These are phyloP conservation scores for Tauraco erythrolophus DNA, from an alignment of 2,113 vertebrate species.

Conservation along the genomic window DNA sequence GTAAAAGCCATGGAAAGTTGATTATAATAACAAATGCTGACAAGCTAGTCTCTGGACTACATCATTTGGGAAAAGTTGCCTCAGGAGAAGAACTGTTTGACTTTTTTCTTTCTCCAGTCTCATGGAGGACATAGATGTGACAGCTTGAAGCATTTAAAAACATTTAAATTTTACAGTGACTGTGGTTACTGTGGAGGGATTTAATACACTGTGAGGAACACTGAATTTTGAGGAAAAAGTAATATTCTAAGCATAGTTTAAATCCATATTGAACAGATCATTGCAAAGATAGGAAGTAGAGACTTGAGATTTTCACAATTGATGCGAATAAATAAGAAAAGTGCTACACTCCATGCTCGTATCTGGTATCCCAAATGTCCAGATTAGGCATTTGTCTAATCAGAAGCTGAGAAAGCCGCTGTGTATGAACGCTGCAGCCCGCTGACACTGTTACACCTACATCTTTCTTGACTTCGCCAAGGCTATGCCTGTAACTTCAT, in stretches of 20 bases:
- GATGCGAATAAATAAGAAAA: not conserved
- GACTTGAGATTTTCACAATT: not conserved
- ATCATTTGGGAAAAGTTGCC: slow-evolving; percentile 35
- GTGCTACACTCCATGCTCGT: not conserved
- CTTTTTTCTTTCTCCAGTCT: not conserved
- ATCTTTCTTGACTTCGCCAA: not conserved
- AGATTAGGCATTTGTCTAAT: not conserved
- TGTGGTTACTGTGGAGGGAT: not conserved
- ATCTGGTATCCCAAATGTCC: not conserved
- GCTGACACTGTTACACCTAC: not conserved
- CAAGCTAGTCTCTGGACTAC: not conserved
- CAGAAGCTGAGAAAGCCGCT: not conserved
- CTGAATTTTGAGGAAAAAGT: not conserved
- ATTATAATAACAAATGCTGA: slow-evolving; percentile 55
- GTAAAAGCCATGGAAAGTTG: slow-evolving; percentile 50
- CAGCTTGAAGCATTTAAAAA: slow-evolving; percentile 49
- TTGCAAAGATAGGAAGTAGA: not conserved
- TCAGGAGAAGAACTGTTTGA: slow-evolving; percentile 41
- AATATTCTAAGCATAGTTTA: not conserved
- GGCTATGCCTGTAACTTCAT: not conserved
- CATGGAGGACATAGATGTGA: not conserved
- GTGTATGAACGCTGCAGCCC: not conserved
- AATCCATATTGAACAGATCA: not conserved
- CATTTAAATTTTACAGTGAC: not conserved
- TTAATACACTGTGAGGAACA: not conserved